Base-by-base conservation (phyloP, 2,888 invertebrate genomes). In the Tanytarsus gracilentus region DNA sequence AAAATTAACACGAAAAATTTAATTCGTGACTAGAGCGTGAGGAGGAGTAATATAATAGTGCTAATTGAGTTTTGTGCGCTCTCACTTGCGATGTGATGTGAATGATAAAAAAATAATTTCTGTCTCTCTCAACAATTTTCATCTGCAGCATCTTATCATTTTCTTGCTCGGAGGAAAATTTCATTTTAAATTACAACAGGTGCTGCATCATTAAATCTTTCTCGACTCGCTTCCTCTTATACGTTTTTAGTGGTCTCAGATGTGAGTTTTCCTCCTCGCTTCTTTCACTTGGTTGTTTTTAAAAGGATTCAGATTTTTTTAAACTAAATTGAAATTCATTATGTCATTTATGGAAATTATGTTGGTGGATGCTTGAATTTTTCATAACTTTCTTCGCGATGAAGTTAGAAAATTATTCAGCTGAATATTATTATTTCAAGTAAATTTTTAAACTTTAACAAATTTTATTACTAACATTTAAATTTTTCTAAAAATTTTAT, bases 291-390 rank as follows among this genome's bases (percentile, higher is more conserved):
- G 25, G 8, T 49, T 25, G n/a, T n/a, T n/a, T n/a, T n/a, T n/a
- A 8, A 5, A 3, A 26, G 27, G 11, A 49, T 25, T 23, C 23
- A 14, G 14, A 21, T 25, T 25, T 49, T 49, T 4, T 48, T 8
- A 14, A n/a, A 14, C 25, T 49, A 29, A 51, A 50, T 50, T 50
- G 50, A 50, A 50, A 50, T 50, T 50, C 50, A 50, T 50, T 50
- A 50, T 27, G 50, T 50, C 50, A 29, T 51, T 51, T 51, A 51
- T n/a, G 49, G 14, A 36, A 36, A n/a, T n/a, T n/a, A n/a, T n/a
- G n/a, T n/a, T n/a, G n/a, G n/a, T n/a, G n/a, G n/a, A n/a, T 36
- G 36, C 14, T 36, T 14, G 16, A 16, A 36, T 36, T 36, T 36
- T 36, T 36, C 23, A 44, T 44, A n/a, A 18, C 11, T 8, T 21